These are phyloP conservation scores for Thomomys bottae DNA, from an alignment of 2,113 vertebrate genomes.

Conservation along the genomic window DNA sequence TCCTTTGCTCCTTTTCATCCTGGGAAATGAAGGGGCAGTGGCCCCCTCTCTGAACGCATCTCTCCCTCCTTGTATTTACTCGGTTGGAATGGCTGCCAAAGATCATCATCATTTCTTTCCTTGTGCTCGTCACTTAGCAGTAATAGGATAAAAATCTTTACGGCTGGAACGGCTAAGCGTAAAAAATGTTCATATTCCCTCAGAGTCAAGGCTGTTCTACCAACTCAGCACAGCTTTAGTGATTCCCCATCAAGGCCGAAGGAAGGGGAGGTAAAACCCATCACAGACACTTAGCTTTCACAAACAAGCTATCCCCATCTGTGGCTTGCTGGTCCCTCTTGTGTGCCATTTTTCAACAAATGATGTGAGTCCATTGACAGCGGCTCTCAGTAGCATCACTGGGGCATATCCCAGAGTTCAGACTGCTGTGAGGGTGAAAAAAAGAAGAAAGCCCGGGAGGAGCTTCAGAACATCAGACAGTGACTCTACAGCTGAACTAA, in stretches of 20 bases:
- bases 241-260: background rate
- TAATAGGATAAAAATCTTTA: conserved; percentile 77
- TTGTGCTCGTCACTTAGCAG: conserved; percentile 66
- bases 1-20: conserved; percentile 4
- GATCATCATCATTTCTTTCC: conserved; percentile 74
- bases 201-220: conserved; percentile 53
- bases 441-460: background rate
- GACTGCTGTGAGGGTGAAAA: background rate
- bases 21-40: conserved; percentile 71
- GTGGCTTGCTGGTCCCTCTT: background rate
- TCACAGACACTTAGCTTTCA: conserved; percentile 31
- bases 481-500: background rate
- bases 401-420: background rate
- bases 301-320: conserved; percentile 13
- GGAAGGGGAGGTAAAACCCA: background rate
- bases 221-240: conserved; percentile 18
- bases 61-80: conserved; percentile 75
- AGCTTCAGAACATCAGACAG: background rate
- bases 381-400: background rate
- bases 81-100: conserved; percentile 59
- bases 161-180: conserved; percentile 58
- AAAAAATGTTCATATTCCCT: conserved; percentile 62
- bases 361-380: conserved; percentile 28
- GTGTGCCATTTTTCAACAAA: background rate
- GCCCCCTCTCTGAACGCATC: background rate